These are phyloP conservation scores for Bedellia somnulentella DNA, from an alignment of 2,888 invertebrate genomes.

Conservation along the genomic window DNA sequence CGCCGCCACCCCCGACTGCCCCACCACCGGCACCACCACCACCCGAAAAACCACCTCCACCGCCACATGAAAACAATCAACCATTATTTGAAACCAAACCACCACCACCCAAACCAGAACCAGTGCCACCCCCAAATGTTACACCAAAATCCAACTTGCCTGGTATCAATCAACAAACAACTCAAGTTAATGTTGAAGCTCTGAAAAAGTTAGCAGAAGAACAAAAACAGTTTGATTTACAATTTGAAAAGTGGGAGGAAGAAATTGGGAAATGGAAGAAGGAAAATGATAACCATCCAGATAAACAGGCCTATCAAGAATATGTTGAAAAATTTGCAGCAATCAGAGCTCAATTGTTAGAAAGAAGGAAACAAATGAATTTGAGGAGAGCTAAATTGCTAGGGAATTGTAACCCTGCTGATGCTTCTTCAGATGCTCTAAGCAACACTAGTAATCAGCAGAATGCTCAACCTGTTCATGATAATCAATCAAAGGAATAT, in stretches of 20 bases:
- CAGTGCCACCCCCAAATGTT: conserved; percentile 1
- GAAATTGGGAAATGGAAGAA: conserved; percentile 91
- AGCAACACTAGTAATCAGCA: conserved; percentile 3
- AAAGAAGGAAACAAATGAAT: conserved; percentile 81
- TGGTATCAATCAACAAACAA: conserved; percentile 8
- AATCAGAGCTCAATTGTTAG: conserved; percentile 76
- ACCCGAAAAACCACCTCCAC: conserved; percentile 25
- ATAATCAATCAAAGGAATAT: neutral
- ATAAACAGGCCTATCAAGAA: conserved; percentile 80
- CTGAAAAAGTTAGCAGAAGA: conserved; percentile 58
- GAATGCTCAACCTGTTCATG: no score
- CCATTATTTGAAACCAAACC: conserved; percentile 24
- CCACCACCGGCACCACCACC: conserved; percentile 24
- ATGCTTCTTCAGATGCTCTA: conserved; percentile 12
- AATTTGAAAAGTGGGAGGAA: conserved; percentile 89
- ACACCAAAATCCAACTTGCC: conserved; percentile 2
- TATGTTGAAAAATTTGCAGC: conserved; percentile 89
- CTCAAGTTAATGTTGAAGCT: conserved; percentile 30
- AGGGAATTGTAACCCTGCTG: conserved; percentile 17
- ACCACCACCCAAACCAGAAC: conserved; percentile 1
- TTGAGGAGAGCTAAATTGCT: conserved; percentile 54
- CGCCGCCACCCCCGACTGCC: conserved; percentile 16
- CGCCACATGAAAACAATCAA: conserved; percentile 45
- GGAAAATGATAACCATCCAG: conserved; percentile 89
- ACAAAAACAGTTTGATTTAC: conserved; percentile 83